Base-by-base conservation (phyloP, 2,888 invertebrate species). In the Malthinus seriepunctatus region DNA sequence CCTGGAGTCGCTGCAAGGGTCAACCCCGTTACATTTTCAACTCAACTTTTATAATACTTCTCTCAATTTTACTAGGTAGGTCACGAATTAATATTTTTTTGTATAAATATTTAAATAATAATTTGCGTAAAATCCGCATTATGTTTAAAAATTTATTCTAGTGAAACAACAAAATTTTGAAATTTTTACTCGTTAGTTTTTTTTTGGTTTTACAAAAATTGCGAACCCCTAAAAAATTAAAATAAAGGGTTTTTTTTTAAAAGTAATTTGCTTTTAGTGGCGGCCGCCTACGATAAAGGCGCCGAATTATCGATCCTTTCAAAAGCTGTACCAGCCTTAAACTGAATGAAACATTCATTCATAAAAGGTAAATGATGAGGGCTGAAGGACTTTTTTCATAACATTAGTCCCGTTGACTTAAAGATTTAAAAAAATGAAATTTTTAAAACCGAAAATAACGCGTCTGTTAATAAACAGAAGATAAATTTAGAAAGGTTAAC, bases 341-440 rank as follows among this genome's bases (percentile, higher is more conserved):
- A 63, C 65, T 68, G 63, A 68, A 68, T 68, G 68, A 66, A 65
- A 65, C 68, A 67, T 68, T 68, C 68, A 68, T 68, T 68, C 68
- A 68, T 68, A 50, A 8, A 42, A 44, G 46, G 51, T 49, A 54
- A 39, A 31, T 50, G 45, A 31, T 50, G 45, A 54, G 32, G 23
- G 53, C 54, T 45, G 45, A 42, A 59, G 54, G 42, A 51, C 48
- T 10, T 9, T 10, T 10, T 3, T 10, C 2, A 35, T 3, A 35
- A 35, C 7, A 35, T 10, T 10, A 10, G 3, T 7, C 35, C 35
- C 10, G 10, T 10, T 10, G 2, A 10, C 2, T 35, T 2, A 3
- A 10, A 10, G 15, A 9, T 8, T 4, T 14, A 15, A 23, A 23
- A 23, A 23, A 23, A 23, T 5, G 23, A 23, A 23, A 23, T 23